A percentile compares a stretch with the other conserved stretches of the same genome.
Evolutionary conservation across 2,113 vertebrate genomes (phyloP).

Genomic region (Sminthopsis crassicaudata): DNA sequence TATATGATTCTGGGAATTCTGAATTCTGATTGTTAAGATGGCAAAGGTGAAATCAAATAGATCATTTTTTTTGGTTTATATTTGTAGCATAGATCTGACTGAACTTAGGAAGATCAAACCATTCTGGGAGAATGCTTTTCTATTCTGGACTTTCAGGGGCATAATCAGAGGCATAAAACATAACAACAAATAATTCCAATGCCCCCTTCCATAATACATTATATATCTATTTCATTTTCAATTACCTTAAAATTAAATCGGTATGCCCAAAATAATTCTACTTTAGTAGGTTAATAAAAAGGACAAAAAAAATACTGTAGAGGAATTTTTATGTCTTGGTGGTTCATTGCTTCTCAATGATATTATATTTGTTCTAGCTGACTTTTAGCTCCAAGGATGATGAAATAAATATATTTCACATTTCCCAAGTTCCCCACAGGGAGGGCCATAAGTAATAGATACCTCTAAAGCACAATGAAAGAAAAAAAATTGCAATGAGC

Average conservation of each 20-base stretch:
- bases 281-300: constrained; percentile 28
- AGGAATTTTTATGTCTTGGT: constrained; percentile 48
- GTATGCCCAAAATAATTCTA: background rate
- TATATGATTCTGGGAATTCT: background rate
- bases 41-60: background rate
- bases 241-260: constrained; percentile 4
- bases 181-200: too few relatives aligned
- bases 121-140: background rate
- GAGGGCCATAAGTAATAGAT: constrained; percentile 69
- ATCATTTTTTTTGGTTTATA: background rate
- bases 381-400: constrained; percentile 64
- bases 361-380: constrained; percentile 56
- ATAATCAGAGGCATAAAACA: too few relatives aligned
- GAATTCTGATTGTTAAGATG: background rate
- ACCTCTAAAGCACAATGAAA: constrained; percentile 72
- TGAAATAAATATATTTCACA: constrained; percentile 49
- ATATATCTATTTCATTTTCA: background rate
- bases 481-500: constrained; percentile 63
- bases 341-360: constrained; percentile 35
- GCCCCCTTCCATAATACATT: background rate
- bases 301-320: background rate
- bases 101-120: background rate
- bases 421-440: constrained; percentile 61
- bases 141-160: background rate
- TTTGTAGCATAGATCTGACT: background rate